Base-by-base conservation (phyloP, 1,140 invertebrate species). In the Drosophila ficusphila region DNA sequence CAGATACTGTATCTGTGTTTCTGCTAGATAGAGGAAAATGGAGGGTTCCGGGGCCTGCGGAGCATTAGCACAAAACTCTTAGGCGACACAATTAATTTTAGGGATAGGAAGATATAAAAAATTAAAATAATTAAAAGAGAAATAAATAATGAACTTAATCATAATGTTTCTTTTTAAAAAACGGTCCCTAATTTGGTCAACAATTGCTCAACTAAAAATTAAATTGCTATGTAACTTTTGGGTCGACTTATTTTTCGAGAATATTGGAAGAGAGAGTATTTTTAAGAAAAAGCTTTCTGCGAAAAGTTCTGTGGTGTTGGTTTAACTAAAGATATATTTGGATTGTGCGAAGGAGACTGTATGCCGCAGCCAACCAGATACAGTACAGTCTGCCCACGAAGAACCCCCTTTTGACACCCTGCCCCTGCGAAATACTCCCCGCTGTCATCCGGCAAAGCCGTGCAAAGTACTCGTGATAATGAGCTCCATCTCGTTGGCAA, bases 401-500 rank as follows among this genome's bases (percentile, higher is more conserved):
- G 19, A 31, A 6, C 12, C 11, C 39, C 8, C 9, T 1, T 5
- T 19, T 12, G 7, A 38, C 33, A n/a, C 36, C 31, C 11, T 41
- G 21, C 27, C 31, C 34, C 38, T 27, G 34, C 23, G 7, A 21
- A 18, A 19, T 11, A 8, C 14, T 18, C 49, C 53, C 23, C 27
- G 46, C 61, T 33, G 51, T 42, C 47, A 52, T 41, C 60, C 49
- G 67, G 42, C 70, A 88, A 88, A 88, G 82, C 82, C 77, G 82
- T 88, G 82, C 82, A 88, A 88, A 88, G 82, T 88, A 88, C 82
- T 88, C 82, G 48, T 82, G 69, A 83, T 90, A 90, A 90, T 90
- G 88, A 90, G 88, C 88, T 90, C 77, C 88, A 90, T 90, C 88
- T 90, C 76, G 78, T 75, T 90, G 88, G 88, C 88, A 90, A 90